Conservation (phyloP, 2,888 invertebrate genomes). For the Dasypolia templi region DNA sequence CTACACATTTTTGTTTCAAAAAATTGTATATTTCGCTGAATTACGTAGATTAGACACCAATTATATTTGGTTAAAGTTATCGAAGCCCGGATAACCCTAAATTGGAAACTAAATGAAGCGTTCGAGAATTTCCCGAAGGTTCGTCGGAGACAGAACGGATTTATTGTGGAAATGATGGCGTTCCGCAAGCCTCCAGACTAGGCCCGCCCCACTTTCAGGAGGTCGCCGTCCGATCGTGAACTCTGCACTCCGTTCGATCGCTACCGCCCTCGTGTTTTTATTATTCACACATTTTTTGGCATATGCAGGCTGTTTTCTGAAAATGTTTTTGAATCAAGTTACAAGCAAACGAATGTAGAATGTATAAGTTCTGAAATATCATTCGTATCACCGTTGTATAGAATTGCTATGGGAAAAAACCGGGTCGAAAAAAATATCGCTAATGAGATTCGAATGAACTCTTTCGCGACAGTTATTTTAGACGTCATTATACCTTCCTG, state of each 20-base stretch:
- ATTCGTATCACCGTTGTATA: constrained; percentile 3
- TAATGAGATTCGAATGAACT: constrained; percentile 48
- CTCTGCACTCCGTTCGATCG: constrained; percentile 81
- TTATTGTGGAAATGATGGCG: constrained; percentile 70
- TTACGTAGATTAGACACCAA: not conserved
- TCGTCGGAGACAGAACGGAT: constrained; percentile 66
- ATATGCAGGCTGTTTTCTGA: constrained; percentile 15
- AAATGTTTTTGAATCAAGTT: not conserved
- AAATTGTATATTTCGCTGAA: not conserved
- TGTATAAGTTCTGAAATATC: constrained; percentile 1
- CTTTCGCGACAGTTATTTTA: constrained; percentile 35
- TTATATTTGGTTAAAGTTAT: constrained; percentile 6
- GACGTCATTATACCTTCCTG: constrained; percentile 19
- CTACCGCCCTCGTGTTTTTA: constrained; percentile 70
- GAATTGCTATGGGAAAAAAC: constrained; percentile 5
- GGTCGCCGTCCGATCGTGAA: constrained; percentile 89
- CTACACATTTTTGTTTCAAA: constrained; percentile 10
- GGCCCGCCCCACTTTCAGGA: constrained; percentile 84
- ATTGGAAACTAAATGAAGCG: constrained; percentile 43
- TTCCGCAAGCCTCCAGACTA: constrained; percentile 78
- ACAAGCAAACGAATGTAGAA: not conserved
- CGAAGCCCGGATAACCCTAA: constrained; percentile 8
- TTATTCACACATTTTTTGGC: constrained; percentile 54
- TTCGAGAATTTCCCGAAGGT: constrained; percentile 57
- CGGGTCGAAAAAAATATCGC: constrained; percentile 17